phyloP scores from a whole-genome alignment of 2,888 invertebrate species.

The Eudemis profundana region DNA sequence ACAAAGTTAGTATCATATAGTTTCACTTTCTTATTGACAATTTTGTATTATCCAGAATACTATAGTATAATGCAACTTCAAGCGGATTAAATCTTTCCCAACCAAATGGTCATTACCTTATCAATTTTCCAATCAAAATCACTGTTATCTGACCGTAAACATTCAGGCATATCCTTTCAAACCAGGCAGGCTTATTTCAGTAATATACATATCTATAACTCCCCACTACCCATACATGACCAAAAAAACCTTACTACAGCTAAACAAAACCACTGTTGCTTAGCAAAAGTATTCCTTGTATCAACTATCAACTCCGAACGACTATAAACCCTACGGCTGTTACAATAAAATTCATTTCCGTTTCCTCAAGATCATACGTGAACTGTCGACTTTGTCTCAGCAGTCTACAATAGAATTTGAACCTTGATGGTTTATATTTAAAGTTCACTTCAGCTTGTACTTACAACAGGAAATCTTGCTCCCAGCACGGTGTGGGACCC shows the following conservation, averaged over 20 bases:
- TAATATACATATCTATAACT: background rate
- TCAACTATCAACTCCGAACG: conserved; percentile 3
- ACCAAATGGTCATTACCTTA: no score
- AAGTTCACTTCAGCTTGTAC: conserved; percentile 78
- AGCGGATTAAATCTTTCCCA: no score
- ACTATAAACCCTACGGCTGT: background rate
- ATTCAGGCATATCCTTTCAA: no score
- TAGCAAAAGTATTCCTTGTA: background rate
- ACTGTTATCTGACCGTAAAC: no score
- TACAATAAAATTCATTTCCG: conserved; percentile 14
- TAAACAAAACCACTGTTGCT: conserved; percentile 1
- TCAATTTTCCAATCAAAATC: no score
- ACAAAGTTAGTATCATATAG: no score
- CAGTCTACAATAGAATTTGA: background rate
- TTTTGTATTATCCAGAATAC: no score
- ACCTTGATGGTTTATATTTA: conserved; percentile 8
- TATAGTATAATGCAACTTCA: no score
- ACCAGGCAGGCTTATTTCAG: no score
- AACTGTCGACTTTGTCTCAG: background rate
- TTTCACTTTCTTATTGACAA: no score
- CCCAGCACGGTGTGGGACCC: conserved; percentile 98
- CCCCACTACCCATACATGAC: background rate
- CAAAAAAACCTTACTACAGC: background rate
- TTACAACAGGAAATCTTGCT: conserved; percentile 99
- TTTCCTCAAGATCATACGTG: background rate